Base-by-base conservation (phyloP, 2,888 invertebrate species). In the Lasioglossum morio region DNA sequence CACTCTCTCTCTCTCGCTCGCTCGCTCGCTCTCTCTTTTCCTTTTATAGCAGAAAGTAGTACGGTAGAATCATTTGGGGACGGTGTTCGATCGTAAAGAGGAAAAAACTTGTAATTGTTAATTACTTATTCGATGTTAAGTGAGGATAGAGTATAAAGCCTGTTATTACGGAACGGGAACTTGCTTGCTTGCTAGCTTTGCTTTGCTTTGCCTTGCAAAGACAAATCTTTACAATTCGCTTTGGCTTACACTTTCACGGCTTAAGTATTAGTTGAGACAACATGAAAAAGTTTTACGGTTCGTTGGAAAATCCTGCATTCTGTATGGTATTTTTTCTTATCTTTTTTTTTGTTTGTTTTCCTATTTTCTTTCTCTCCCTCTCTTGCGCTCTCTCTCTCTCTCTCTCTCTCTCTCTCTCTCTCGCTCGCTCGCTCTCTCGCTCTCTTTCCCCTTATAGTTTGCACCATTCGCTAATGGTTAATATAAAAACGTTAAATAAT, bases 61-160 rank as follows among this genome's bases (percentile, higher is more conserved):
- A 79, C 79, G 81, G 66, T 76, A 79, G 79, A 84, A 83, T 87
- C 81, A 43, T 81, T 84, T 34, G 84, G 85, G 89, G 91, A 90
- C 89, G 88, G 88, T 87, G 48, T 86, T 88, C 72, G 84, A 86
- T 88, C 72, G 77, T 86, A 82, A 78, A 78, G 81, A 89, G 79
- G 82, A 79, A 84, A 84, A 80, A 80, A 79, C 66, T 82, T 78
- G 77, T 63, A 30, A 77, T 76, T 70, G 74, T 60, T 74, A 66
- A 79, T 60, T 60, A 30, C 48, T 66, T 57, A 70, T 73, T 48
- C 72, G 53, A 53, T 70, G 81, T 63, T 63, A 70, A 85, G 27
- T 69, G 74, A 86, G 82, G 63, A 86, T 70, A 85, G 78, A 85
- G 75, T 72, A 70, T 72, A 70, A 75, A 78, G 30, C 72, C 83